Conservation (phyloP, 2,797 vertebrate genomes). For the Gymnoscopelus braueri region DNA sequence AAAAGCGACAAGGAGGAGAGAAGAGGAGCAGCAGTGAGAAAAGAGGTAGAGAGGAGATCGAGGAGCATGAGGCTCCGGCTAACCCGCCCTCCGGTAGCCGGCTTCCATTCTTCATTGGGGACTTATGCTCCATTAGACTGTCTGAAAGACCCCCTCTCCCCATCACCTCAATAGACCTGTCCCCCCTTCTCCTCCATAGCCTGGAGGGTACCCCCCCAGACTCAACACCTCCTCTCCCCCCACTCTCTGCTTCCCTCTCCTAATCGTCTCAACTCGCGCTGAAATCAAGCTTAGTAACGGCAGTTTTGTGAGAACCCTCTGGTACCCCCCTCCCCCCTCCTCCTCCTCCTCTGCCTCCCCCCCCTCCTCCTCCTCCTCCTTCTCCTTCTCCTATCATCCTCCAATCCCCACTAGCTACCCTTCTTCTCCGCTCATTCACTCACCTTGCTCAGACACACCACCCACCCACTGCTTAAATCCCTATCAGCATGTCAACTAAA, state of each 20-base stretch:
- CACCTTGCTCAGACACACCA: slow-evolving; percentile 81
- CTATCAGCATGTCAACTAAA: slow-evolving; percentile 89
- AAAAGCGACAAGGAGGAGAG: slow-evolving; percentile 21
- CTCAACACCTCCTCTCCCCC: slow-evolving; percentile 48
- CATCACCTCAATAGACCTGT: slow-evolving; percentile 79
- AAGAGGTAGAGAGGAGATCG: neutral
- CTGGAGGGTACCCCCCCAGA: slow-evolving; percentile 63
- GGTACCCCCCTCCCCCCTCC: slow-evolving; percentile 32
- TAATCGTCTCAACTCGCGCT: slow-evolving; percentile 82
- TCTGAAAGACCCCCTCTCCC: slow-evolving; percentile 75
- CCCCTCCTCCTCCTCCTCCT: slow-evolving; percentile 54
- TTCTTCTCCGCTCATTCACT: slow-evolving; percentile 74
- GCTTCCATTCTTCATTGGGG: slow-evolving; percentile 77
- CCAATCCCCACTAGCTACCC: slow-evolving; percentile 67
- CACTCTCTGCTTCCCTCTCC: slow-evolving; percentile 55
- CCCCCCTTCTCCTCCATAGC: slow-evolving; percentile 66
- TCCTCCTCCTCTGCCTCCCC: slow-evolving; percentile 19
- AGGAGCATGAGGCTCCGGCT: slow-evolving; percentile 51
- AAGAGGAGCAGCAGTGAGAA: neutral
- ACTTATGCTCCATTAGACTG: slow-evolving; percentile 82
- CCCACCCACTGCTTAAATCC: slow-evolving; percentile 88
- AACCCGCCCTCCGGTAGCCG: slow-evolving; percentile 71
- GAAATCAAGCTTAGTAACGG: slow-evolving; percentile 85
- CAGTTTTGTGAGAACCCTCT: slow-evolving; percentile 74
- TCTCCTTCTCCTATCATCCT: slow-evolving; percentile 43